A percentile compares a stretch with the other conserved stretches of the same genome.
Evolutionary conservation across 2,113 vertebrate genomes (phyloP).

Genomic region (Brienomyrus longianalis): DNA sequence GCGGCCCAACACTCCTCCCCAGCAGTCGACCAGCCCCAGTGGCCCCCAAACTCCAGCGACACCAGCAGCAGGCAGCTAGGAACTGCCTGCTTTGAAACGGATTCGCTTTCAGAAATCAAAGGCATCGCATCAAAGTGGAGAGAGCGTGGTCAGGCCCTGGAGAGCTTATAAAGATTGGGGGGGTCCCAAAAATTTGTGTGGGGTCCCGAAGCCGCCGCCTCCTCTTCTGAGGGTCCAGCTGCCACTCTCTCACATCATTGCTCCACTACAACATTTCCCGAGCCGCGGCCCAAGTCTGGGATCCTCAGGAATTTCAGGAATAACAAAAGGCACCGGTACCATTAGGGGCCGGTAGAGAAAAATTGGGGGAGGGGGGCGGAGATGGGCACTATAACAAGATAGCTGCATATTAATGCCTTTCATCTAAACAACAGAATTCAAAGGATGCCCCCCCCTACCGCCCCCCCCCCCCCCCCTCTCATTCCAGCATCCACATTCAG

Average conservation of each 20-base stretch:
- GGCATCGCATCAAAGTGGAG: neutral
- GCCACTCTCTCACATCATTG: neutral
- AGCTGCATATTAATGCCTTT: constrained; percentile 2
- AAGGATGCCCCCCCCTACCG: neutral
- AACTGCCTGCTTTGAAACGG: neutral
- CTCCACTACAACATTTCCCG: neutral
- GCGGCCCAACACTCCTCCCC: neutral
- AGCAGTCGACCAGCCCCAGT: neutral
- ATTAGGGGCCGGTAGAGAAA: neutral
- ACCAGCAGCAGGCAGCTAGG: neutral
- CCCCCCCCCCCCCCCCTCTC: neutral
- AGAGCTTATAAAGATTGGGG: neutral
- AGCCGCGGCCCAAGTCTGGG: neutral
- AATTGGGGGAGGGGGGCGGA: neutral
- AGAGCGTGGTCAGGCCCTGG: neutral
- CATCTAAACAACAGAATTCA: constrained; percentile 5
- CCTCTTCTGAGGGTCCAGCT: neutral
- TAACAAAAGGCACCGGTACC: neutral
- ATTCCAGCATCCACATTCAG: neutral
- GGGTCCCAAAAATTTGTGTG: neutral
- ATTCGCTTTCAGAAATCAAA: neutral
- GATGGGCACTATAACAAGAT: neutral
- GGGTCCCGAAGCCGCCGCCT: neutral
- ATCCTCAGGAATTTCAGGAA: neutral
- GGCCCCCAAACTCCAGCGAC: neutral